Evolutionary conservation across 1,140 invertebrate genomes (phyloP).

Genomic region (Anthonomus grandis): DNA sequence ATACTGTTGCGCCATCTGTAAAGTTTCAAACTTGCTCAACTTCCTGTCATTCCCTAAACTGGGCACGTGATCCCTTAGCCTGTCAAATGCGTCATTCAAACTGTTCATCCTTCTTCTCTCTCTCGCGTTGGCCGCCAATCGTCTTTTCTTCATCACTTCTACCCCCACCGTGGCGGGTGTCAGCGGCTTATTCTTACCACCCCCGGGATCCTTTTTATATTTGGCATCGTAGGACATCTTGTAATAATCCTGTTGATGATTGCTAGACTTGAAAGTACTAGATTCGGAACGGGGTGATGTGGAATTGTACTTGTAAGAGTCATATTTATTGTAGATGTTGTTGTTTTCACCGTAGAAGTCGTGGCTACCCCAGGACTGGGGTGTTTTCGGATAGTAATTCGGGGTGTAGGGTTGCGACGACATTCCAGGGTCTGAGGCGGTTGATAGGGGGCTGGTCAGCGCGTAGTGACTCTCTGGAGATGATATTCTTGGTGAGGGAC

Average conservation of each 20-base stretch:
- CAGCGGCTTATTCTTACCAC: conserved; percentile 31
- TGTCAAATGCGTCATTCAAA: conserved; percentile 74
- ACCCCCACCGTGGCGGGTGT: conserved; percentile 30
- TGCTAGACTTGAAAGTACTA: conserved; percentile 8
- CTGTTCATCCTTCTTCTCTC: conserved; percentile 74
- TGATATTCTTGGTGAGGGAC: conserved; percentile 40
- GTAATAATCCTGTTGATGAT: conserved; percentile 36
- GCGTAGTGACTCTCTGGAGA: conserved; percentile 41
- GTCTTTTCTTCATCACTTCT: conserved; percentile 55
- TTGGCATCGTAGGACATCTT: conserved; percentile 29
- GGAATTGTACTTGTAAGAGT: conserved; percentile 26
- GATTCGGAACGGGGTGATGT: not conserved
- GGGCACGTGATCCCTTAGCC: conserved; percentile 70
- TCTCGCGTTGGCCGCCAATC: conserved; percentile 69
- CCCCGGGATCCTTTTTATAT: conserved; percentile 20
- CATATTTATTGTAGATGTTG: conserved; percentile 42
- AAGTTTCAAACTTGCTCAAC: conserved; percentile 76
- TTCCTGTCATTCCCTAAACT: conserved; percentile 70
- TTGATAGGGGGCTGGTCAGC: conserved; percentile 38
- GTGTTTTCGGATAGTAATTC: conserved; percentile 34
- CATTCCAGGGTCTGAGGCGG: conserved; percentile 41
- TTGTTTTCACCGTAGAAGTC: conserved; percentile 45
- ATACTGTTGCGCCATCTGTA: conserved; percentile 81
- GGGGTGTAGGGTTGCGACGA: conserved; percentile 44
- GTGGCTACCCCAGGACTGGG: conserved; percentile 28